Evolutionary conservation across 2,113 vertebrate species (phyloP), one percentile per base, ranked within the genome.

Genomic region (Dissostichus mawsoni): DNA sequence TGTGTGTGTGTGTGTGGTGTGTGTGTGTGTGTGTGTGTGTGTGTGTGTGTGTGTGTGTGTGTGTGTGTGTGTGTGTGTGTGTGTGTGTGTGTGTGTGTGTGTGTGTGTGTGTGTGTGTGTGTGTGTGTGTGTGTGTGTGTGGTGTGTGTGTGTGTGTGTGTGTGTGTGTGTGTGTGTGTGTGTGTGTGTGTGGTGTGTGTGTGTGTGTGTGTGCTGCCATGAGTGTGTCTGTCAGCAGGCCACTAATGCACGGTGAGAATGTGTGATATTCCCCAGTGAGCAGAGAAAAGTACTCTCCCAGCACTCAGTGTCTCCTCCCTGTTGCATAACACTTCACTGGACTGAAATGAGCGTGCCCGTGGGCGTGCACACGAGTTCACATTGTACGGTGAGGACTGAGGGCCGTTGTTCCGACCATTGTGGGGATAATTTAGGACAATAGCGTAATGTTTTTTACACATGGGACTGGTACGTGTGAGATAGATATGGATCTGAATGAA

Each of bases 191-290:
- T 65, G 25, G 55, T 50, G 33, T 76, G 61, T 76, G 71, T 75
- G 67, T 47, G 62, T 69, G 33, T 76, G 66, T 36, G 33, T 63
- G n/a, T n/a, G 0, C n/a, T n/a, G n/a, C n/a, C n/a, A n/a, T 36
- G 8, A 45, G 63, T 36, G 70, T 23, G 23, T 41, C 64, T 82
- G 75, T 88, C 78, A 89, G 86, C 80, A 85, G 71, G 67, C 76
- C 75, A 58, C 74, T 78, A 83, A 87, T 82, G 90, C 76, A 47
- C 76, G 85, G 53, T 87, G 82, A 82, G 83, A 84, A 89, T 63
- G 85, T 87, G 83, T 63, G 83, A 92, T 87, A 82, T 92, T 93
- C 90, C 87, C 82, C 80, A 80, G 82, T 14, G 80, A 81, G 73
- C 65, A 69, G 85, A 83, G 82, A 76, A 81, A 56, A 86, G 76